Conservation (phyloP, 2,888 invertebrate species). For the Aplocera efformata region DNA sequence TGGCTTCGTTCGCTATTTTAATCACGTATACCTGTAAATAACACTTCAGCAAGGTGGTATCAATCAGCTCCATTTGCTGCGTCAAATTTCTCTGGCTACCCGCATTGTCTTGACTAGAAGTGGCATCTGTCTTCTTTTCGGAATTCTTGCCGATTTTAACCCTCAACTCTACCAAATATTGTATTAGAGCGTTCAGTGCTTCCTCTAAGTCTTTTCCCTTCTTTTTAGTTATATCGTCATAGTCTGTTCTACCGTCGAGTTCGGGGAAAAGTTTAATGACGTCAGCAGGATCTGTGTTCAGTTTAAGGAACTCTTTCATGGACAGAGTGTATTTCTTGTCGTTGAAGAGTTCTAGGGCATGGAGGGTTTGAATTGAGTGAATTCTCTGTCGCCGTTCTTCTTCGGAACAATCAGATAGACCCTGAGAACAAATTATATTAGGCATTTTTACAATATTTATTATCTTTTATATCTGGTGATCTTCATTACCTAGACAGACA, state of each 20-base stretch:
- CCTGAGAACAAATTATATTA: slow-evolving; percentile 73
- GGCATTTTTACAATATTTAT: slow-evolving; percentile 10
- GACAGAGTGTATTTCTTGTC: slow-evolving; percentile 93
- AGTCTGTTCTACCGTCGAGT: slow-evolving; percentile 81
- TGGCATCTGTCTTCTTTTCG: neutral
- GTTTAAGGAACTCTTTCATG: slow-evolving; percentile 93
- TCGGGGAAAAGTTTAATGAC: slow-evolving; percentile 97
- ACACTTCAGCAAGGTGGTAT: slow-evolving; percentile 97
- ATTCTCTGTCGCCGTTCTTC: slow-evolving; percentile 90
- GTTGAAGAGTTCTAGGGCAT: slow-evolving; percentile 95
- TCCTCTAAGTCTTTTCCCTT: slow-evolving; percentile 92
- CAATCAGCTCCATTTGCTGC: slow-evolving; percentile 91
- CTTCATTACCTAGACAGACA: no score
- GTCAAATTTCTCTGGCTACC: slow-evolving; percentile 51
- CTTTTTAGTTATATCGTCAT: slow-evolving; percentile 64
- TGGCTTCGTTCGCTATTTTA: no score
- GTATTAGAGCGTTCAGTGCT: slow-evolving; percentile 92
- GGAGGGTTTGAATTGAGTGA: slow-evolving; percentile 92
- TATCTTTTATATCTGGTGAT: no score
- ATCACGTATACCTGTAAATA: slow-evolving; percentile 90
- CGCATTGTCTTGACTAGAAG: slow-evolving; percentile 34
- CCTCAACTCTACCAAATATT: slow-evolving; percentile 91
- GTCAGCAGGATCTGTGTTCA: slow-evolving; percentile 96
- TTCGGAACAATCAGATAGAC: slow-evolving; percentile 88
- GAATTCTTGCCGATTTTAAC: slow-evolving; percentile 64